Base-by-base conservation (phyloP, 2,797 vertebrate genomes). In the Halcyon smyrnensis region DNA sequence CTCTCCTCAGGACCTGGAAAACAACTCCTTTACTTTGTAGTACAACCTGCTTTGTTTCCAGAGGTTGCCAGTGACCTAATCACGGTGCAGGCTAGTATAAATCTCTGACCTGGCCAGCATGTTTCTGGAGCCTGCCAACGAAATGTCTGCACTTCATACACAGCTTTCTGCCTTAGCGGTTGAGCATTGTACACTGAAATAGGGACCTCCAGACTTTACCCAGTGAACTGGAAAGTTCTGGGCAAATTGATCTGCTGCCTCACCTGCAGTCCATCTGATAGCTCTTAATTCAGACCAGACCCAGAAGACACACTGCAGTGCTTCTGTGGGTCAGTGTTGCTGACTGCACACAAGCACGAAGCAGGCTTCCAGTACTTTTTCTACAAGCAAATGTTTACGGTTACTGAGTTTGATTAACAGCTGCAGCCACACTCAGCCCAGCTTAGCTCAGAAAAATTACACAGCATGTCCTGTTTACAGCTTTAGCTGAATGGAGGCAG, bases 41-140 rank as follows among this genome's bases (percentile, higher is more conserved):
- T 86, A 62, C 64, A 90, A 96, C 78, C 84, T 95, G 74, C 80
- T 95, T 95, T 93, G 50, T 94, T 90, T 96, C 91, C 84, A 87
- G 62, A 77, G 86, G 78, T 95, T 97, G 93, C 74, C 90, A 89
- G 90, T 91, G 88, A 87, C 64, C 84, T 92, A 84, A 82, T 83
- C 83, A 30, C 2, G 15, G 68, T 50, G 71, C 71, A 71, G 81
- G 75, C 70, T 77, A 90, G n/a, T 19, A 95, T 95, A 95, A 95
- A 96, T 97, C 90, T 95, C 80, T 89, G 91, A 54, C 78, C 90
- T 85, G 88, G 95, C 80, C 70, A 34, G 84, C 34, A 28, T 1
- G 0, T 67, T 51, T 7, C 80, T 85, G 32, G 36, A 87, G 60
- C 64, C 75, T 95, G 93, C 94, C 96, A 97, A 24, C 54, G 46